A percentile compares a stretch with the other conserved stretches of the same genome.
These are phyloP conservation scores for Lampropteryx suffumata DNA, from an alignment of 2,888 invertebrate genomes.

Conservation along the genomic window DNA sequence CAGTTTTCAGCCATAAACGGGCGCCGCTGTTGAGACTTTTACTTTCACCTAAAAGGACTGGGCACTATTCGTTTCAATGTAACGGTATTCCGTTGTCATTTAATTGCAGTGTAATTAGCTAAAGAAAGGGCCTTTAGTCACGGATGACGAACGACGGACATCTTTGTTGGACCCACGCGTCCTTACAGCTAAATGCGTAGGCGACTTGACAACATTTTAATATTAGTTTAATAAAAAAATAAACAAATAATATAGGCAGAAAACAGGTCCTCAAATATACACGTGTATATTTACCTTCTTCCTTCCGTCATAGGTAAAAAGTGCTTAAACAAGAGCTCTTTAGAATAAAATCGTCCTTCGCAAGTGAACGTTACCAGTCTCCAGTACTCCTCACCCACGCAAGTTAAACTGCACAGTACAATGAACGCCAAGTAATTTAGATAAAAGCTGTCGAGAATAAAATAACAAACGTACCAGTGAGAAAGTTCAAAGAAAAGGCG, in stretches of 20 bases:
- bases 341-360: slow-evolving; percentile 11
- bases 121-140: slow-evolving; percentile 48
- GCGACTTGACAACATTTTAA: too few species aligned
- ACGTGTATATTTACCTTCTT: too few species aligned
- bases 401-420: slow-evolving; percentile 23
- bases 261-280: too few species aligned
- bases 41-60: slow-evolving; percentile 64
- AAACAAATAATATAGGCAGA: too few species aligned
- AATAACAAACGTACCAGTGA: slow-evolving; percentile 25
- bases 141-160: slow-evolving; percentile 29
- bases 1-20: slow-evolving; percentile 49
- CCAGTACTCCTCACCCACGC: slow-evolving; percentile 27
- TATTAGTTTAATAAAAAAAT: too few species aligned
- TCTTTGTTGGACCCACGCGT: slow-evolving; percentile 52
- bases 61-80: slow-evolving; percentile 48
- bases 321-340: not conserved
- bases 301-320: too few species aligned
- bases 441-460: slow-evolving; percentile 22
- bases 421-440: slow-evolving; percentile 14
- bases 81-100: slow-evolving; percentile 61
- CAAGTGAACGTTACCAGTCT: slow-evolving; percentile 17
- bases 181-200: slow-evolving; percentile 34
- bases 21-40: slow-evolving; percentile 50
- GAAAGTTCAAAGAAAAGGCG: slow-evolving; percentile 49
- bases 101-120: slow-evolving; percentile 58